Base-by-base conservation (phyloP, 2,797 vertebrate species). In the Pipistrellus pipistrellus region DNA sequence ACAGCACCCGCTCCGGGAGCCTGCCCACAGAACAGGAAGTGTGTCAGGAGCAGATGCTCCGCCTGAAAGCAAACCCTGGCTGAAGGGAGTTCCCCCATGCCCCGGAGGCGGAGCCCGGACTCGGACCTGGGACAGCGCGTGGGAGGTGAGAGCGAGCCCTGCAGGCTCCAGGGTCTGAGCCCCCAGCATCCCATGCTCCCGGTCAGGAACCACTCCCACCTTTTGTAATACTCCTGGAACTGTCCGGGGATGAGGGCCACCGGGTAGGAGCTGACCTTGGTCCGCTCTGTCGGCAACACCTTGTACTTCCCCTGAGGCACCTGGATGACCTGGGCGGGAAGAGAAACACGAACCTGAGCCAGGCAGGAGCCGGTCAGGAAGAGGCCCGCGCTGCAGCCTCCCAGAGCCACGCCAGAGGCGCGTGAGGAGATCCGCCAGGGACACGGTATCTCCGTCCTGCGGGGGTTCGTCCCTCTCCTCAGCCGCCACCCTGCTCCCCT, bases 141-240 rank as follows among this genome's bases (percentile, higher is more conserved):
- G 25, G 30, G 1, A n/a, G 27, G 62, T n/a, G 62, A n/a, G 62
- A 64, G 62, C 14, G 6, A 64, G 13, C 62, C 59, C 13, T 17
- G 30, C 7, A 27, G 30, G 27, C 30, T 6, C 62, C 30, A 17
- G 30, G 25, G 57, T 62, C 57, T 6, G 57, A 13, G 25, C 25
- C 27, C 25, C 59, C 59, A 5, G 59, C 59, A 62, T 1, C 11
- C 25, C 12, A 2, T 6, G 57, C 25, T 11, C 25, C 12, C 57
- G 25, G 57, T 13, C 25, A 13, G 2, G 57, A 66, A 1, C 3
- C 30, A n/a, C 62, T 1, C 17, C 17, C 98, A 99, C 99, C 99
- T 99, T 98, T 99, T 99, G 97, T 99, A 99, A 97, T 99, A 99
- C 71, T 99, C 99, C 97, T 99, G 99, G 98, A 99, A 99, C 97